Evolutionary conservation across 2,113 vertebrate species (phyloP).

Genomic region (Poeciliopsis occidentalis): DNA sequence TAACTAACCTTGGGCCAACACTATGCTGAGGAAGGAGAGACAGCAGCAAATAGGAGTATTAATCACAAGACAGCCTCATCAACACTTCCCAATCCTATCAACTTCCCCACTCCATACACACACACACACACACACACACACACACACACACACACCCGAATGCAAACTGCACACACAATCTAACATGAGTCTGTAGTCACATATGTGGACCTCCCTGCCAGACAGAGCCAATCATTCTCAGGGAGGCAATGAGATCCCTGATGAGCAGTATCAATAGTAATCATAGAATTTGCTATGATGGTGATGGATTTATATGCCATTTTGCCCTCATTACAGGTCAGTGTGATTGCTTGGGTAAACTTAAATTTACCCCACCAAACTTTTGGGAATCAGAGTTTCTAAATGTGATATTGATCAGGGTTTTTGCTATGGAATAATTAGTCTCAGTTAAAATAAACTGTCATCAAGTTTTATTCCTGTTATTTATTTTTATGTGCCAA

Average conservation of each 20-base stretch:
- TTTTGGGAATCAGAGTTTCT: conserved; percentile 5
- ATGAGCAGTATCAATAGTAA: conserved; percentile 78
- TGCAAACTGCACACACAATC: conserved; percentile 24
- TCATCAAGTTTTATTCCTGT: not conserved
- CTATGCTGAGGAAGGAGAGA: conserved; percentile 48
- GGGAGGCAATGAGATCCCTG: conserved; percentile 65
- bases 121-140: conserved; percentile 30
- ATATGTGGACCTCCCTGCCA: conserved; percentile 61
- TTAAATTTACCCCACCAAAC: conserved; percentile 34
- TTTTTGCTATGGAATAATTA: not conserved
- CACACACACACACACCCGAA: conserved; percentile 20
- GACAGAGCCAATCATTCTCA: conserved; percentile 71
- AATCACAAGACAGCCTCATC: conserved; percentile 61
- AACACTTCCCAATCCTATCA: conserved; percentile 26
- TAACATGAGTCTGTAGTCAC: conserved; percentile 43
- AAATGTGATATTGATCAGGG: not conserved
- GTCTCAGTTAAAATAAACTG: not conserved
- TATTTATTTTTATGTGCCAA: not conserved
- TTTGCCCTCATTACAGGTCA: conserved; percentile 69
- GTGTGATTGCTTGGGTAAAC: conserved; percentile 49
- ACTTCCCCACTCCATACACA: conserved; percentile 3
- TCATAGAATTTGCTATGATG: conserved; percentile 70
- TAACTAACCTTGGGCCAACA: conserved; percentile 67
- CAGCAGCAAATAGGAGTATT: conserved; percentile 67
- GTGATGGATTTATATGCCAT: conserved; percentile 73